These are phyloP conservation scores for Cydia amplana DNA, from an alignment of 1,140 invertebrate species.

Conservation along the genomic window DNA sequence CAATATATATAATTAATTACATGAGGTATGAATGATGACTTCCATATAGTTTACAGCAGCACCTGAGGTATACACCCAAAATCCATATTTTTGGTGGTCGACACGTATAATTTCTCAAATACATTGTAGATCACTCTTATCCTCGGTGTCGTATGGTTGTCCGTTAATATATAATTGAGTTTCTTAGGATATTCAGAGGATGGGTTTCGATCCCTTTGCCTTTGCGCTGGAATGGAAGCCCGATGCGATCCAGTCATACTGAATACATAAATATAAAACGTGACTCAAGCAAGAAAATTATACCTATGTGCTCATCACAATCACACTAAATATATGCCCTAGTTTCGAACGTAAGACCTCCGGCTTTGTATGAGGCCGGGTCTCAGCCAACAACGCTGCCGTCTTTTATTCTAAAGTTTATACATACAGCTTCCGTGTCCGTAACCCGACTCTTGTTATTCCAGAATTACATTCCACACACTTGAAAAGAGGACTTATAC, in stretches of 20 bases:
- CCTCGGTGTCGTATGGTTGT: neutral
- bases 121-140: neutral
- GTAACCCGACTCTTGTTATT: slow-evolving; percentile 30
- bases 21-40: neutral
- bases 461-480: slow-evolving; percentile 30
- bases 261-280: neutral
- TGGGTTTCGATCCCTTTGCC: neutral
- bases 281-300: neutral
- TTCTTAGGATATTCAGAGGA: neutral
- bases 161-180: neutral
- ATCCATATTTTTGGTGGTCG: too few relatives aligned
- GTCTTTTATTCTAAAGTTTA: slow-evolving; percentile 10
- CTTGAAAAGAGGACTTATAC: slow-evolving; percentile 24
- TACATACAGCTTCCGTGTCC: slow-evolving; percentile 17
- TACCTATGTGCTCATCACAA: neutral
- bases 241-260: neutral
- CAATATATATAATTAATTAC: neutral
- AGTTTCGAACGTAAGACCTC: neutral
- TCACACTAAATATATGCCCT: slow-evolving; percentile 1
- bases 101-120: too few relatives aligned
- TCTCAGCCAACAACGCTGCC: neutral
- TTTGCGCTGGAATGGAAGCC: neutral
- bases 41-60: too few relatives aligned
- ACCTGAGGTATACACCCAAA: too few relatives aligned
- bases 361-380: neutral